phyloP scores from a whole-genome alignment of 2,888 invertebrate species.

The Colostygia pectinataria region DNA sequence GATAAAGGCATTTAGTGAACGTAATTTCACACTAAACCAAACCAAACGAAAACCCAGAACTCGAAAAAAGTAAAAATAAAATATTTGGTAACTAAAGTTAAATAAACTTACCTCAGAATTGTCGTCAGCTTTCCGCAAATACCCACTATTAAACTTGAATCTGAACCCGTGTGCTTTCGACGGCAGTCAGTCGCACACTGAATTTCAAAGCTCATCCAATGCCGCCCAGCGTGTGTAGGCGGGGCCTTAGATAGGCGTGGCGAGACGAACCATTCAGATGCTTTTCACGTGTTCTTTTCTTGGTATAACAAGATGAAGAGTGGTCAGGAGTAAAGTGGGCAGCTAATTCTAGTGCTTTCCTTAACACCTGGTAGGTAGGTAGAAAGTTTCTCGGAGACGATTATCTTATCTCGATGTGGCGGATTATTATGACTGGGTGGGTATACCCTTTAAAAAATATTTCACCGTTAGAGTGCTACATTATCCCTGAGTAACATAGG shows the following conservation, averaged over 20 bases:
- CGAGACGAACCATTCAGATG: constrained; percentile 65
- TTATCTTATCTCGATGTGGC: constrained; percentile 14
- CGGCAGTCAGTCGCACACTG: constrained; percentile 50
- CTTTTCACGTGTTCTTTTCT: constrained; percentile 64
- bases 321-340: constrained; percentile 41
- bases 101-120: constrained; percentile 14
- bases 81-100: background rate
- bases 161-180: constrained; percentile 34
- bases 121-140: constrained; percentile 1
- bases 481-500: too few relatives aligned
- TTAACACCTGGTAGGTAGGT: background rate
- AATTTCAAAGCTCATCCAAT: constrained; percentile 34
- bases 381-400: constrained; percentile 2
- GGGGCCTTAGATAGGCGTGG: constrained; percentile 67
- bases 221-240: constrained; percentile 66
- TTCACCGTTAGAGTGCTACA: too few relatives aligned
- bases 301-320: constrained; percentile 56
- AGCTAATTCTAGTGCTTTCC: background rate
- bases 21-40: too few relatives aligned
- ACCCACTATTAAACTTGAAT: background rate
- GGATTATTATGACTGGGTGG: constrained; percentile 1
- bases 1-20: too few relatives aligned
- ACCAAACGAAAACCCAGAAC: background rate
- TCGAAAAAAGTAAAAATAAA: background rate
- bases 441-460: too few relatives aligned